These are phyloP conservation scores for Drosophila punjabiensis DNA, from an alignment of 1,140 invertebrate species.

Conservation along the genomic window DNA sequence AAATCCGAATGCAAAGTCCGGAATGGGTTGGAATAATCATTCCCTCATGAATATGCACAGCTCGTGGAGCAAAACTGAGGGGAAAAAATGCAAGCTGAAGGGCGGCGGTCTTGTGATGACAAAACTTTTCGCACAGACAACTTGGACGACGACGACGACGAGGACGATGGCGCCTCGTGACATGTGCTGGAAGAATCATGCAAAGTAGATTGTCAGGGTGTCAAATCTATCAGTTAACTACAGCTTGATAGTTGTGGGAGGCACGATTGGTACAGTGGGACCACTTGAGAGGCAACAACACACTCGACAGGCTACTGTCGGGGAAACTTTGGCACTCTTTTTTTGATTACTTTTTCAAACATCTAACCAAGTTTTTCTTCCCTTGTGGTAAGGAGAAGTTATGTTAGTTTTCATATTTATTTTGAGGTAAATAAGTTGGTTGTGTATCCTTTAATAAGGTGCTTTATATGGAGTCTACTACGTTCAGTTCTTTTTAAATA, in stretches of 20 bases:
- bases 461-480: not conserved
- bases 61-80: not conserved
- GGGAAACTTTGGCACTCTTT: slow-evolving; percentile 2
- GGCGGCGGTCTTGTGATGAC: slow-evolving; percentile 17
- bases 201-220: slow-evolving; percentile 50
- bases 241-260: slow-evolving; percentile 18
- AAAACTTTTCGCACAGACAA: slow-evolving; percentile 44
- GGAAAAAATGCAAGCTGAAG: too few relatives aligned
- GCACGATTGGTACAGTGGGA: slow-evolving; percentile 26
- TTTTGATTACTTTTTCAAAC: slow-evolving; percentile 12
- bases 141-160: slow-evolving; percentile 12
- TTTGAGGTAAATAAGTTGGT: not conserved
- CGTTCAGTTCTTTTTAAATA: not conserved
- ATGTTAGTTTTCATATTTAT: not conserved
- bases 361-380: not conserved
- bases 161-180: slow-evolving; percentile 18
- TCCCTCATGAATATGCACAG: slow-evolving; percentile 46
- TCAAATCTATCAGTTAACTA: slow-evolving; percentile 52
- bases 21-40: slow-evolving; percentile 41
- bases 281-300: slow-evolving; percentile 1
- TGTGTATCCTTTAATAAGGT: not conserved
- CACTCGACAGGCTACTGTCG: not conserved
- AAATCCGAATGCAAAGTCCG: slow-evolving; percentile 12
- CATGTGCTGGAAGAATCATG: slow-evolving; percentile 51
- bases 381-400: not conserved